These are phyloP conservation scores for Triops cancriformis DNA, from an alignment of 1,140 invertebrate species.

Conservation along the genomic window DNA sequence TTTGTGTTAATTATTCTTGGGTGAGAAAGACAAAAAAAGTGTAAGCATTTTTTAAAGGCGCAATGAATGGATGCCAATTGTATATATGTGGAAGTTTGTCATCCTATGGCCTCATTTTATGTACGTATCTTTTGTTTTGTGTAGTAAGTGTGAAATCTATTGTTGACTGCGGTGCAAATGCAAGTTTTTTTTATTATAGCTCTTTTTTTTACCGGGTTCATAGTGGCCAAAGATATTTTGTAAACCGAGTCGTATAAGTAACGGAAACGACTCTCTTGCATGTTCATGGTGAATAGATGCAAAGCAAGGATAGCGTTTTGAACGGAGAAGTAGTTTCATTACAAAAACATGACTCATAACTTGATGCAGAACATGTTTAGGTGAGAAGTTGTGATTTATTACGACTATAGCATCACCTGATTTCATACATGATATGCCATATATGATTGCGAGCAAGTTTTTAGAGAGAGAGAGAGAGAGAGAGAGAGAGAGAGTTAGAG, in stretches of 20 bases:
- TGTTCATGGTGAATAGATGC: background rate
- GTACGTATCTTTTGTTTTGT: background rate
- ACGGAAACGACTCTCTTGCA: slow-evolving; percentile 1
- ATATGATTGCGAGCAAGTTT: background rate
- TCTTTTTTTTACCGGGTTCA: slow-evolving; percentile 11
- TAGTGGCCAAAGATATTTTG: slow-evolving; percentile 10
- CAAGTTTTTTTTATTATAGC: slow-evolving; percentile 4
- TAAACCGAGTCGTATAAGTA: background rate
- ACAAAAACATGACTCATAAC: background rate
- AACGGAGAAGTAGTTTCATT: background rate
- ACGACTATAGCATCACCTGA: background rate
- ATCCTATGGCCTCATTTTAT: background rate
- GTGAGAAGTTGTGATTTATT: slow-evolving; percentile 1
- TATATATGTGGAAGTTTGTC: background rate
- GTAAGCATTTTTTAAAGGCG: background rate
- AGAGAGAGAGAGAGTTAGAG: too few species aligned
- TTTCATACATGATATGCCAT: background rate
- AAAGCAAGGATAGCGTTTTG: background rate
- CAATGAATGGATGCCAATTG: background rate
- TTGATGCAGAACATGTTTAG: background rate
- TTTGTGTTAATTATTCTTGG: background rate
- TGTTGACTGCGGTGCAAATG: slow-evolving; percentile 5
- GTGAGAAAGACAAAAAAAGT: background rate
- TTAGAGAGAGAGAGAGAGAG: background rate
- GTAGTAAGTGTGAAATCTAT: background rate